A percentile compares a stretch with the other conserved stretches of the same genome.
phyloP scores from a whole-genome alignment of 2,797 vertebrate genomes.

The Pelochelys cantorii region DNA sequence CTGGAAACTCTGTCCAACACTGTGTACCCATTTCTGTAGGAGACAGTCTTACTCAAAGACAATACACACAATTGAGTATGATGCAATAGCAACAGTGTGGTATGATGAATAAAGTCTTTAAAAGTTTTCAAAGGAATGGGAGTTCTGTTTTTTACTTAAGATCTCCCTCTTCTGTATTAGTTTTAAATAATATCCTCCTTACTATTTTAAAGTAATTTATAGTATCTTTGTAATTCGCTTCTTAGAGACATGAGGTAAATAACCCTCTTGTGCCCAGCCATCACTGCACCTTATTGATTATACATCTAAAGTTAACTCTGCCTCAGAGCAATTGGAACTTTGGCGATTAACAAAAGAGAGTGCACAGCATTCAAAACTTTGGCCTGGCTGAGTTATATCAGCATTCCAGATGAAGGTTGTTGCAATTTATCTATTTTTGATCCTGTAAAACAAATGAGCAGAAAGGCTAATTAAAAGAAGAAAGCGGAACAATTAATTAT shows the following conservation, averaged over 20 bases:
- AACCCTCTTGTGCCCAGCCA: background rate
- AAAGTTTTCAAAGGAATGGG: background rate
- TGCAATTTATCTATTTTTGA: conserved; percentile 30
- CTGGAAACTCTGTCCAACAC: background rate
- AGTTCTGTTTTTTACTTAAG: background rate
- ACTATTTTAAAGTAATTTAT: background rate
- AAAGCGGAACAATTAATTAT: conserved; percentile 65
- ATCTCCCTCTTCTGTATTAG: background rate
- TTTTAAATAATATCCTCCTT: too few relatives aligned
- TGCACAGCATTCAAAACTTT: background rate
- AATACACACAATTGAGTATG: background rate
- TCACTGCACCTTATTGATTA: background rate
- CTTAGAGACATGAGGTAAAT: background rate
- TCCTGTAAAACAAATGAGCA: conserved; percentile 51
- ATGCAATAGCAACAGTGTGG: background rate
- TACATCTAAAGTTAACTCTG: conserved; percentile 24
- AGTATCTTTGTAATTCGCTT: background rate
- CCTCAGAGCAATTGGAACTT: conserved; percentile 26
- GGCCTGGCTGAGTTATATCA: conserved; percentile 22
- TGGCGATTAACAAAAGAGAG: conserved; percentile 14
- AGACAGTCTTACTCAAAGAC: background rate
- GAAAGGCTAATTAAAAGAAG: conserved; percentile 59
- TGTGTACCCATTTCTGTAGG: background rate
- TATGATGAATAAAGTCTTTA: background rate
- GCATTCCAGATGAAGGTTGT: conserved; percentile 36